Conservation (phyloP, 2,888 invertebrate genomes). For the Nudaria mundana region DNA sequence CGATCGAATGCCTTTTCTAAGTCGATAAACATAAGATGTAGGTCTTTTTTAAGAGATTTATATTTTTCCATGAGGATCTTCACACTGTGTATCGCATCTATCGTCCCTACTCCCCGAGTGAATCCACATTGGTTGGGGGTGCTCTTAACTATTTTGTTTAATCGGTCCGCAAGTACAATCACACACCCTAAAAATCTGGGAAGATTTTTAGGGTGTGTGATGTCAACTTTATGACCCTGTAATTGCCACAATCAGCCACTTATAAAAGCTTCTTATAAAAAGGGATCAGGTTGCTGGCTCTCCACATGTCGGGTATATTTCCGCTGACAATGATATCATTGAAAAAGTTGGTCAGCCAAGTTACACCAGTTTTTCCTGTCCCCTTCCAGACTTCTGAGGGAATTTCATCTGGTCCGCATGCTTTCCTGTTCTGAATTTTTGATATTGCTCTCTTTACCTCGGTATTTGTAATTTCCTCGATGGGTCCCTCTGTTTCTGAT, state of each 20-base stretch:
- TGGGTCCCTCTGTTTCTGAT: background rate
- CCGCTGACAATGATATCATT: background rate
- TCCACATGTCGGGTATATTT: background rate
- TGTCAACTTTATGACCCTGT: too few species aligned
- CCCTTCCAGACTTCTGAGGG: background rate
- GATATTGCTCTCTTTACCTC: background rate
- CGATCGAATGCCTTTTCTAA: constrained; percentile 1
- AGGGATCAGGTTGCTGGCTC: background rate
- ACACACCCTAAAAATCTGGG: too few species aligned
- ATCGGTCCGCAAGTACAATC: too few species aligned
- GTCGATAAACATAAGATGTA: background rate
- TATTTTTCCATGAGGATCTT: background rate
- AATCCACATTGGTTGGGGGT: background rate
- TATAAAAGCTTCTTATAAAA: too few species aligned
- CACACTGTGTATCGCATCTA: constrained; percentile 1
- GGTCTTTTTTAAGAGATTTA: background rate
- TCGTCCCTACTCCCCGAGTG: background rate
- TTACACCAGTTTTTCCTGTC: background rate
- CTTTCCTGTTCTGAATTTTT: background rate
- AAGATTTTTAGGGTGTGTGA: too few species aligned
- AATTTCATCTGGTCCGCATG: background rate
- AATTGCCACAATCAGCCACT: too few species aligned
- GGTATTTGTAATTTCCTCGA: background rate
- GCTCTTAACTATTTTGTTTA: too few species aligned
- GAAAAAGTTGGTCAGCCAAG: background rate